A percentile compares a stretch with the other conserved stretches of the same genome.
Evolutionary conservation across 2,113 vertebrate species (phyloP).

Genomic region (Todiramphus saurophagus): DNA sequence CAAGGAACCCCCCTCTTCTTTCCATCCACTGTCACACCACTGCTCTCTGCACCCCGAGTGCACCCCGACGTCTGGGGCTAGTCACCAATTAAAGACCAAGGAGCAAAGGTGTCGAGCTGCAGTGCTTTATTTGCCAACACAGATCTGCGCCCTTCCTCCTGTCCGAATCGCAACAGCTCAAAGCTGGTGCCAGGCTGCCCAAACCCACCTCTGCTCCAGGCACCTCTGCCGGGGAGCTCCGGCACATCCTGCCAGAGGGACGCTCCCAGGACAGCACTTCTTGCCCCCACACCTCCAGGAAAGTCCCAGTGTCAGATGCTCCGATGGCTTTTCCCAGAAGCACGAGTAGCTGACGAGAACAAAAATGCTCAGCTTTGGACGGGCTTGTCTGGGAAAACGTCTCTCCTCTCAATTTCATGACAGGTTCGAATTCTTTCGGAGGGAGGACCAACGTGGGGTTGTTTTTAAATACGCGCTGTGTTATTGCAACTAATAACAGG

Average conservation of each 20-base stretch:
- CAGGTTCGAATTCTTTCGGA: neutral
- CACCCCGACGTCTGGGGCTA: neutral
- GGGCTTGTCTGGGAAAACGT: neutral
- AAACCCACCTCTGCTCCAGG: neutral
- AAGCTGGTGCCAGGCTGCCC: neutral
- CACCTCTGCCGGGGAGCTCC: neutral
- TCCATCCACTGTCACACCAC: neutral
- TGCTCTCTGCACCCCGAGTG: rapidly evolving
- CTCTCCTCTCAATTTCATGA: conserved; percentile 23
- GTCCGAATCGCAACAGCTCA: rapidly evolving
- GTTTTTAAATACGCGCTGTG: neutral
- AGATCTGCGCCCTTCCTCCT: rapidly evolving
- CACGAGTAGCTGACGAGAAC: rapidly evolving
- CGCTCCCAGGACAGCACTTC: neutral
- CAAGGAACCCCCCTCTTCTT: too few species aligned
- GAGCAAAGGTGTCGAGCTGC: rapidly evolving
- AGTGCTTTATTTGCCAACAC: neutral
- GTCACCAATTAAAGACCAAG: rapidly evolving
- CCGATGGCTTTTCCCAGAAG: neutral
- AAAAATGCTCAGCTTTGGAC: neutral
- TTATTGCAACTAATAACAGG: conserved; percentile 50
- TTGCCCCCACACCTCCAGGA: neutral
- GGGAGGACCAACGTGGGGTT: neutral
- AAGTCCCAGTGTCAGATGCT: rapidly evolving
- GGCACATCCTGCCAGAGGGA: neutral